Percentiles rank a stretch among this genome's conserved stretches.
These are phyloP conservation scores for Pristionchus pacificus DNA, from an alignment of 1,140 invertebrate species.

Conservation along the genomic window DNA sequence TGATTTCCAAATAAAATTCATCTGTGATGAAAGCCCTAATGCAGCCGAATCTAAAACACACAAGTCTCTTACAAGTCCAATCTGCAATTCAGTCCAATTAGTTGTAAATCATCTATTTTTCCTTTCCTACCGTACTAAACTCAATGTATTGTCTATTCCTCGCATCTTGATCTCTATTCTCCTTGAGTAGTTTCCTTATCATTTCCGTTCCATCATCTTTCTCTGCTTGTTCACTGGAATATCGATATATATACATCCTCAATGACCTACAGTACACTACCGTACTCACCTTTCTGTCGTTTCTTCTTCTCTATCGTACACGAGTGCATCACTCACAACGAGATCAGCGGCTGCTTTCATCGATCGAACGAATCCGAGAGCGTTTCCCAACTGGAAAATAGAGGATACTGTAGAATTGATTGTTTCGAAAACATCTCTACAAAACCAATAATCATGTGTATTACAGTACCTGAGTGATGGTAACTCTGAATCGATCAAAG, in stretches of 20 bases:
- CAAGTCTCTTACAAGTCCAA: too few relatives aligned
- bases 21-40: too few relatives aligned
- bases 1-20: too few relatives aligned
- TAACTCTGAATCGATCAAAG: constrained; percentile 83
- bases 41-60: neutral
- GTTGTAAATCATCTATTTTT: too few relatives aligned
- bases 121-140: neutral
- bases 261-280: too few relatives aligned
- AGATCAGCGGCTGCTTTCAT: constrained; percentile 84
- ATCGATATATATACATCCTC: too few relatives aligned
- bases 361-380: constrained; percentile 89
- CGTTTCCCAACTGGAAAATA: constrained; percentile 70
- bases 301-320: neutral
- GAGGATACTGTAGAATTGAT: constrained; percentile 4
- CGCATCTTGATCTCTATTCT: constrained; percentile 6
- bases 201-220: neutral
- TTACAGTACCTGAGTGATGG: constrained; percentile 74
- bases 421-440: constrained; percentile 32
- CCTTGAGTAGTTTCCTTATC: neutral
- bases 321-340: constrained; percentile 5
- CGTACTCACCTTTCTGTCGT: constrained; percentile 2
- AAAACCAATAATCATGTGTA: constrained; percentile 81
- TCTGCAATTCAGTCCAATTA: too few relatives aligned
- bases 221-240: neutral
- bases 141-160: constrained; percentile 13